Base-by-base conservation (phyloP, 2,888 invertebrate genomes). In the Pachycephus smyrnensis region DNA sequence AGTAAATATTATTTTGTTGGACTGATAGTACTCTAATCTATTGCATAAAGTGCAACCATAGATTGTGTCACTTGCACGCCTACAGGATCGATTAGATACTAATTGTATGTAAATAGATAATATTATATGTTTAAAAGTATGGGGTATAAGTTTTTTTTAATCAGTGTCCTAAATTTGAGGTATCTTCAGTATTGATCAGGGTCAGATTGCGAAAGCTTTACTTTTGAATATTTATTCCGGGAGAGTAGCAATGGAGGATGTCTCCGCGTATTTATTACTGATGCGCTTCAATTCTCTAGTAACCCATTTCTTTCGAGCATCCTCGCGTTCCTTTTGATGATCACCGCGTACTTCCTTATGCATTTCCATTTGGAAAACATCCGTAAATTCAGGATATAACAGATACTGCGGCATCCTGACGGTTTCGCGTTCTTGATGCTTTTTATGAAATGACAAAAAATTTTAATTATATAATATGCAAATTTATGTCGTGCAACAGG, bases 261-360 rank as follows among this genome's bases (percentile, higher is more conserved):
- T 82, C 36, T 88, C 89, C 2, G 35, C n/a, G 23, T 81, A 75
- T 80, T 80, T 84, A 71, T 74, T 80, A 40, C 71, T 74, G 35
- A 77, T 83, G 55, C 88, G 85, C 75, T 81, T 83, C 32, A 84
- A 37, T 81, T 88, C 88, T 79, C 89, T 84, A 30, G 82, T 76
- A n/a, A 86, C 83, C 90, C 89, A 90, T 78, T 86, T 89, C 75
- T 82, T 87, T 76, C 84, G 83, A 12, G 86, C 81, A 30, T 82
- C 81, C 75, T 84, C 80, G 12, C 86, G 84, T 69, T 78, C 80
- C 37, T 73, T 76, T 73, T 85, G 79, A 71, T 86, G 85, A 68
- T 75, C 73, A 37, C 77, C 83, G 9, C 73, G 73, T 37, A 79
- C 77, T 75, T 78, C 75, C 23, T 81, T 75, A 12, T 79, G 68